These are phyloP conservation scores for Galagoides demidoff DNA, from an alignment of 2,797 vertebrate species.

Conservation along the genomic window DNA sequence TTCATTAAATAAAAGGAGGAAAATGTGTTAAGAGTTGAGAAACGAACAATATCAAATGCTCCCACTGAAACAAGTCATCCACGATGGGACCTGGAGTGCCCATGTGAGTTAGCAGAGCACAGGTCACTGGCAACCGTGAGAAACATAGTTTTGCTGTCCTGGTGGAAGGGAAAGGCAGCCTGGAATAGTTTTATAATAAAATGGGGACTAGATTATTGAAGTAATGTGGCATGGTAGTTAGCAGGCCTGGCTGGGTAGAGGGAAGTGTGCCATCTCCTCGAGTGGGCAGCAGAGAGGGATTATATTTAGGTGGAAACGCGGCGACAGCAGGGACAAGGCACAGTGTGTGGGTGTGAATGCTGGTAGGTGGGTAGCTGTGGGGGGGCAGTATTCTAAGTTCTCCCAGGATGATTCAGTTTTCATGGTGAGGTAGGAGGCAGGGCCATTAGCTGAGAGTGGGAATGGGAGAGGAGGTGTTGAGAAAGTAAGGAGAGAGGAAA, in stretches of 20 bases:
- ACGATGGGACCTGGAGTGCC: not conserved
- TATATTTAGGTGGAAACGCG: not conserved
- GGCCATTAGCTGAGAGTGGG: not conserved
- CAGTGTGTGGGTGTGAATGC: not conserved
- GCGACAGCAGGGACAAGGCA: not conserved
- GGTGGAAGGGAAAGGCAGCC: not conserved
- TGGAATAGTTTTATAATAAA: not conserved
- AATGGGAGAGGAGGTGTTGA: not conserved
- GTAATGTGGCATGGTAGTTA: not conserved
- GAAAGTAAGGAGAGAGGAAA: not conserved
- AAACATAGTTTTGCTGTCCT: not conserved
- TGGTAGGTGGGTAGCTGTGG: not conserved
- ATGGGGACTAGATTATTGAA: not conserved
- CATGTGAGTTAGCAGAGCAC: not conserved
- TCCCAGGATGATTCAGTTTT: conserved; percentile 33
- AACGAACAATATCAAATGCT: not conserved
- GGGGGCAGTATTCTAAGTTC: conserved; percentile 17
- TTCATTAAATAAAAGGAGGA: not conserved
- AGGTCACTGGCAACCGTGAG: not conserved
- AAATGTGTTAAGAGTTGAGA: not conserved
- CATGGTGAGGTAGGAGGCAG: not conserved
- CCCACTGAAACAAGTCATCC: not conserved
- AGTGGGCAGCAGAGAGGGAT: conserved; percentile 1
- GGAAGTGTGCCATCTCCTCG: not conserved
- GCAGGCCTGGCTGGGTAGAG: not conserved